Conservation (phyloP, 2,797 vertebrate genomes). For the Diglossa cyanea region DNA sequence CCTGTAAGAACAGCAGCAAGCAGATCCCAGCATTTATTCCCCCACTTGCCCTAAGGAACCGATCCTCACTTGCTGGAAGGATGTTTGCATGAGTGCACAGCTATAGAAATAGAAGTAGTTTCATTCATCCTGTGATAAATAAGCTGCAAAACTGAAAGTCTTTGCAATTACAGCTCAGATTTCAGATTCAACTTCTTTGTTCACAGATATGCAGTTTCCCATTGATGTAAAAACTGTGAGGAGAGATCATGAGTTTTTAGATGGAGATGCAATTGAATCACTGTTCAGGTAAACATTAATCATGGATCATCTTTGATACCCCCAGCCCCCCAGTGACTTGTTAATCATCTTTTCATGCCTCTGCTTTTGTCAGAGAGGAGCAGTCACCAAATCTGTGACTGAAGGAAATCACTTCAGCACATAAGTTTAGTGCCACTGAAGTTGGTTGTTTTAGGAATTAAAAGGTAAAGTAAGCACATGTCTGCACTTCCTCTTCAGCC, state of each 20-base stretch:
- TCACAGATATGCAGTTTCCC: conserved; percentile 84
- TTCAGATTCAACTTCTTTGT: conserved; percentile 1
- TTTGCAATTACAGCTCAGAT: background rate
- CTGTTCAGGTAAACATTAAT: conserved; percentile 82
- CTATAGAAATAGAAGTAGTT: background rate
- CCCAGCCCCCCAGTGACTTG: background rate
- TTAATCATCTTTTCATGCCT: background rate
- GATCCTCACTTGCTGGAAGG: background rate
- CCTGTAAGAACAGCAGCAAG: background rate
- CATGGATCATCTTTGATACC: background rate
- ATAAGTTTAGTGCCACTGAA: background rate
- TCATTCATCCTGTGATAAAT: background rate
- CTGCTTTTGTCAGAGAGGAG: background rate
- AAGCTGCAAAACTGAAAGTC: background rate
- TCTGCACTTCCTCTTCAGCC: background rate
- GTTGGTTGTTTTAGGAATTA: background rate
- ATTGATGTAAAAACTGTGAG: conserved; percentile 82
- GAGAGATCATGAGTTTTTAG: conserved; percentile 86
- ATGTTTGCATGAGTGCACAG: background rate
- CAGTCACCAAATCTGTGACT: background rate
- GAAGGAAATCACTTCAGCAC: background rate
- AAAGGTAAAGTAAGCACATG: background rate
- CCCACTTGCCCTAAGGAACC: background rate
- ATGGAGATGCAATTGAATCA: conserved; percentile 83
- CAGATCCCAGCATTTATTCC: background rate